Evolutionary conservation across 2,797 vertebrate species (phyloP).

Genomic region (Takifugu rubripes): DNA sequence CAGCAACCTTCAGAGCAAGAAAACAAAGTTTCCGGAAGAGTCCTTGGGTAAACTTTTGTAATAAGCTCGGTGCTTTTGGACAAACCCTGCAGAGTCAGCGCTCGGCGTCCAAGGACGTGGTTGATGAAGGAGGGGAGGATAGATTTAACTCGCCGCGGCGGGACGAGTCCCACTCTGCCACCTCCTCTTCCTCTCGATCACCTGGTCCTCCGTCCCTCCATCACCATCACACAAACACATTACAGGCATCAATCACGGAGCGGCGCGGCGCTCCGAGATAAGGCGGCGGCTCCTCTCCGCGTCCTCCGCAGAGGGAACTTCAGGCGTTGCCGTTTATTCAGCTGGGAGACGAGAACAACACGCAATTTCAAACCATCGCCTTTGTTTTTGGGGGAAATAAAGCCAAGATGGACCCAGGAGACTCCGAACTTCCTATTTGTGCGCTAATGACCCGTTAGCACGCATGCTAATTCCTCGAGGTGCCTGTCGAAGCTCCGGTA

Average conservation of each 20-base stretch:
- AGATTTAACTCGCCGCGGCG: slow-evolving; percentile 59
- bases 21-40: slow-evolving; percentile 40
- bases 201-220: slow-evolving; percentile 30
- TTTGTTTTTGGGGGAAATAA: too few relatives aligned
- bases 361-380: too few relatives aligned
- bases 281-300: not conserved
- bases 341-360: too few relatives aligned
- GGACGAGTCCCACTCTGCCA: slow-evolving; percentile 59
- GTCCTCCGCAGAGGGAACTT: too few relatives aligned
- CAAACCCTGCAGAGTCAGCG: slow-evolving; percentile 69
- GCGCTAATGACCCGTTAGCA: too few relatives aligned
- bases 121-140: slow-evolving; percentile 65
- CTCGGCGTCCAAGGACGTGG: slow-evolving; percentile 61
- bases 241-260: slow-evolving; percentile 47
- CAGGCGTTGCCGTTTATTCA: too few relatives aligned
- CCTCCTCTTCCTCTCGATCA: slow-evolving; percentile 48
- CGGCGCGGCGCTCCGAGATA: not conserved
- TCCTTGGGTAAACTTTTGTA: slow-evolving; percentile 66
- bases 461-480: too few relatives aligned
- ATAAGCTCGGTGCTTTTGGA: slow-evolving; percentile 64
- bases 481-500: too few relatives aligned
- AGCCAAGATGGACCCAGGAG: too few relatives aligned
- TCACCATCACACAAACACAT: slow-evolving; percentile 30
- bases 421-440: too few relatives aligned
- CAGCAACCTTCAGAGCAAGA: not conserved